phyloP scores from a whole-genome alignment of 1,140 invertebrate species.

The Stratiolaelaps scimitus region DNA sequence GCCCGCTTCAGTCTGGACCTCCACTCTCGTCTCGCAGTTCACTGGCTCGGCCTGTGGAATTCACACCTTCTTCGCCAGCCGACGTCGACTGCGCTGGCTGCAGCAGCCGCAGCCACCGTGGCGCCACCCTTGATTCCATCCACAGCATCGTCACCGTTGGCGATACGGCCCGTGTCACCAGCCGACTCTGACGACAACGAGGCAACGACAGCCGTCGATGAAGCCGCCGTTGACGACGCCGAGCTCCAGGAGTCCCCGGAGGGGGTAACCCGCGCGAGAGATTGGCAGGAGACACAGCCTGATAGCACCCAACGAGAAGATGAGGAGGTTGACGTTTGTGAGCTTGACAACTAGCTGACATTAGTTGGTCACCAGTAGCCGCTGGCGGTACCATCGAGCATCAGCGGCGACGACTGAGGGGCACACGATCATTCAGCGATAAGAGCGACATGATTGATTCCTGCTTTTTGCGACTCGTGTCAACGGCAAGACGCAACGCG shows the following conservation, averaged over 20 bases:
- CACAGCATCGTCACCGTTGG: background rate
- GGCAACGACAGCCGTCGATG: background rate
- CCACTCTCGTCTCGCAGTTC: conserved; percentile 13
- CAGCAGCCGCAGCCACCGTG: background rate
- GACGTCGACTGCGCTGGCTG: background rate
- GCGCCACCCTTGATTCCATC: background rate
- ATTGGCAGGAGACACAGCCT: background rate
- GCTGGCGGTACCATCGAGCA: too few relatives aligned
- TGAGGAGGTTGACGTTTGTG: conserved; percentile 14
- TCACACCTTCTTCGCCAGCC: conserved; percentile 8
- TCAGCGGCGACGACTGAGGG: too few relatives aligned
- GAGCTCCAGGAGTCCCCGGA: background rate
- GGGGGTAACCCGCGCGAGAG: background rate
- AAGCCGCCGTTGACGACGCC: background rate
- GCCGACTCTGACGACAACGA: background rate
- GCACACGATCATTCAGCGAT: too few relatives aligned
- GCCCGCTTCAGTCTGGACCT: conserved; percentile 13
- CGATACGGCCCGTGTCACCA: background rate
- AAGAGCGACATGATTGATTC: too few relatives aligned
- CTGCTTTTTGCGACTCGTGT: too few relatives aligned
- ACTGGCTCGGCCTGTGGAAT: conserved; percentile 24
- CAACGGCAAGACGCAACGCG: too few relatives aligned
- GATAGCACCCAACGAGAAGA: conserved; percentile 21
- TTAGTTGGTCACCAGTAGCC: too few relatives aligned
- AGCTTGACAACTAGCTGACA: conserved; percentile 4